Conservation (phyloP, 2,888 invertebrate species). For the Andrena praecox region DNA sequence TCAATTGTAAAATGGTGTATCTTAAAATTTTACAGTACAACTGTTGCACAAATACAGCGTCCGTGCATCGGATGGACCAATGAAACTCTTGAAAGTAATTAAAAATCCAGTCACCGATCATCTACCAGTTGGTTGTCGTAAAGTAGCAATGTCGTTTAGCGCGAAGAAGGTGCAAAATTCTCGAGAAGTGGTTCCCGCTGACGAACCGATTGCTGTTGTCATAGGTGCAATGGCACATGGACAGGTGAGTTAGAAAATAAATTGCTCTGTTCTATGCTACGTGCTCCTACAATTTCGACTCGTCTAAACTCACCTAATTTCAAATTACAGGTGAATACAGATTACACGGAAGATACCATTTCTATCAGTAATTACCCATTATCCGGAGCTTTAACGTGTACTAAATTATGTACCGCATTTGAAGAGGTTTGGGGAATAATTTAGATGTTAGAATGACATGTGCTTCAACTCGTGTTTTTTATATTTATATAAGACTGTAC, state of each 20-base stretch:
- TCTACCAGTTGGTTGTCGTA: constrained; percentile 96
- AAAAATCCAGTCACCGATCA: constrained; percentile 98
- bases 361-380: constrained; percentile 98
- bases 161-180: constrained; percentile 90
- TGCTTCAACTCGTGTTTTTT: not conserved
- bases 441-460: constrained; percentile 51
- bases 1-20: not conserved
- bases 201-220: constrained; percentile 95
- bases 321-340: constrained; percentile 87
- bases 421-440: constrained; percentile 95
- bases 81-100: constrained; percentile 97
- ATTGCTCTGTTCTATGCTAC: too few species aligned
- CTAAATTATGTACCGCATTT: constrained; percentile 97
- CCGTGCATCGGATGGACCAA: constrained; percentile 94
- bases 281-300: too few species aligned
- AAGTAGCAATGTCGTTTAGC: constrained; percentile 95
- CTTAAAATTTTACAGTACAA: constrained; percentile 91
- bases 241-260: constrained; percentile 87
- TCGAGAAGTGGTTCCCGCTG: constrained; percentile 91
- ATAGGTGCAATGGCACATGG: constrained; percentile 99
- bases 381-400: constrained; percentile 98
- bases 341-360: constrained; percentile 95
- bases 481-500: constrained; percentile 24
- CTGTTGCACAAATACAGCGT: constrained; percentile 97
- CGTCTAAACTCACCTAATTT: not conserved